Conservation (phyloP, 2,797 vertebrate species). For the Malurus splendens region DNA sequence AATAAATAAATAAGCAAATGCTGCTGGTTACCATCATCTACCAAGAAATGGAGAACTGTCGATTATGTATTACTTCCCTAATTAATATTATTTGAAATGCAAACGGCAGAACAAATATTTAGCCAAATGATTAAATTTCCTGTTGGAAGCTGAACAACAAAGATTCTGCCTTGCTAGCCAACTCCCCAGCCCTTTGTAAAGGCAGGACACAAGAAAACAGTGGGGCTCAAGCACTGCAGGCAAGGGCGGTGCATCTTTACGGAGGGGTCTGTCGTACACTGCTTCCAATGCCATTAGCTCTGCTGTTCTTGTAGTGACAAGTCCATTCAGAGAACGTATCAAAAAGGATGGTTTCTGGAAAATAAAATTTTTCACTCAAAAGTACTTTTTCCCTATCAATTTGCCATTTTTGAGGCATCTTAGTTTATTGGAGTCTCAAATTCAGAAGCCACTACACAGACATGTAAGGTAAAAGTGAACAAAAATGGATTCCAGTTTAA, state of each 20-base stretch:
- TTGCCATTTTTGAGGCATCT: background rate
- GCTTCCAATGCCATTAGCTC: background rate
- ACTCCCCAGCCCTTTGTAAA: background rate
- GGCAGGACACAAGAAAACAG: background rate
- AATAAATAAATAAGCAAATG: background rate
- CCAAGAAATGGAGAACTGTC: background rate
- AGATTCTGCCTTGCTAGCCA: background rate
- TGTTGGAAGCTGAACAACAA: background rate
- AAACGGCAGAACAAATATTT: conserved; percentile 2
- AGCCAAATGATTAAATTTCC: background rate
- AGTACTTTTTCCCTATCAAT: background rate
- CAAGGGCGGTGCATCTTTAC: background rate
- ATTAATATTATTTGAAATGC: background rate
- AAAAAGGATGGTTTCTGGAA: background rate
- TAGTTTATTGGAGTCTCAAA: background rate
- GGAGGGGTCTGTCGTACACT: background rate
- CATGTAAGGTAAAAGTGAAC: background rate
- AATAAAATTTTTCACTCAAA: background rate
- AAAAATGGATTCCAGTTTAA: background rate
- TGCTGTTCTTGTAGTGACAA: background rate
- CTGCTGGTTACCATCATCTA: background rate
- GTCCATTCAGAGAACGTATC: background rate
- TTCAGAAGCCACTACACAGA: background rate
- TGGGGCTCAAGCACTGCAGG: background rate
- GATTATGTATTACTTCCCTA: background rate